Percentiles rank a stretch among this genome's conserved stretches.
phyloP scores from a whole-genome alignment of 2,797 vertebrate species.

The Melanotaenia nigrans region DNA sequence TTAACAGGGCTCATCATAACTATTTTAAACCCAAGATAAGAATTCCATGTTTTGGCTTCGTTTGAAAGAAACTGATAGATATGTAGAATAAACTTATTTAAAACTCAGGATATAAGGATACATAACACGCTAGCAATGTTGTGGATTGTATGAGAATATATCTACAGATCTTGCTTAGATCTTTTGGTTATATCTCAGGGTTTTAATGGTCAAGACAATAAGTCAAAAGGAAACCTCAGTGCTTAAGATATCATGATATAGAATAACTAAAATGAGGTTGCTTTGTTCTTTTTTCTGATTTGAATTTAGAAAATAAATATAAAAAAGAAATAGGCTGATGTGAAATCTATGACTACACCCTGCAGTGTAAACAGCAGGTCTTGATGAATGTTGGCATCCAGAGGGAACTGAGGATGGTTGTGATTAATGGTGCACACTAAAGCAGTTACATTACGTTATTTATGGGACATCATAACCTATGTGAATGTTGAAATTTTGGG shows the following conservation, averaged over 20 bases:
- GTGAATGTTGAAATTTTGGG: conserved; percentile 12
- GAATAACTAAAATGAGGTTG: background rate
- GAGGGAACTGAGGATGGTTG: conserved; percentile 10
- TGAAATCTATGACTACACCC: conserved; percentile 2
- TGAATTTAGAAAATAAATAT: background rate
- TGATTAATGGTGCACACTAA: conserved; percentile 13
- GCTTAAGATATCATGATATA: background rate
- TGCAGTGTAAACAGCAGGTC: conserved; percentile 11
- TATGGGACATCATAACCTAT: background rate
- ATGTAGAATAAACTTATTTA: too few species aligned
- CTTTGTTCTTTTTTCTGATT: background rate
- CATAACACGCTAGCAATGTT: too few species aligned
- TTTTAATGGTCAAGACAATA: background rate
- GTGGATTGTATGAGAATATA: too few species aligned
- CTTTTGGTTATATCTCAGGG: too few species aligned
- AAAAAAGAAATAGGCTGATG: background rate
- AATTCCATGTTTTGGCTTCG: too few species aligned
- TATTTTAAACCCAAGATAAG: too few species aligned
- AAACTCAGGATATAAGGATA: too few species aligned
- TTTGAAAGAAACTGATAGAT: too few species aligned
- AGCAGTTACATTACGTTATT: conserved; percentile 9
- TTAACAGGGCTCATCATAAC: too few species aligned
- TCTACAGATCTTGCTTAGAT: too few species aligned
- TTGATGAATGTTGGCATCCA: conserved; percentile 17
- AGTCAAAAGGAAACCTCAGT: background rate